Evolutionary conservation across 2,888 invertebrate species (phyloP).

Genomic region (Brachynemurus nebulosus): DNA sequence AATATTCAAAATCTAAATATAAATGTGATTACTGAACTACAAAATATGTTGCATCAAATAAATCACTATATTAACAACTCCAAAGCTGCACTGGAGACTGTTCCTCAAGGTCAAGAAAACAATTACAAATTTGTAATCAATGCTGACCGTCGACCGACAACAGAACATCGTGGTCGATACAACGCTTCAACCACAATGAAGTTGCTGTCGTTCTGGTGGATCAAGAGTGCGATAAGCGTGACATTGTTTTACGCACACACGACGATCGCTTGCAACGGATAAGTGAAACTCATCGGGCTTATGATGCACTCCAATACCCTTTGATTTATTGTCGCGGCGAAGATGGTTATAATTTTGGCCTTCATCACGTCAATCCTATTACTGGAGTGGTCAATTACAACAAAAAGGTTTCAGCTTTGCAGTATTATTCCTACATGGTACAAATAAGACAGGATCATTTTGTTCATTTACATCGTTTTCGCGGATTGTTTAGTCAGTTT

Average conservation of each 20-base stretch:
- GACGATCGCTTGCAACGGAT: conserved; percentile 10
- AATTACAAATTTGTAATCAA: conserved; percentile 4
- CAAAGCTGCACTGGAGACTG: conserved; percentile 1
- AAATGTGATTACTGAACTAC: background rate
- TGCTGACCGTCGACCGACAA: conserved; percentile 11
- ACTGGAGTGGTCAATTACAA: conserved; percentile 10
- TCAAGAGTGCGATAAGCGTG: conserved; percentile 13
- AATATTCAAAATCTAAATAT: background rate
- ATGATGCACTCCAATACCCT: conserved; percentile 26
- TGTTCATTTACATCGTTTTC: conserved; percentile 9
- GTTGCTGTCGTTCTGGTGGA: conserved; percentile 20
- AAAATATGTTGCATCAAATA: conserved; percentile 1
- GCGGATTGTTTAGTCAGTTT: background rate
- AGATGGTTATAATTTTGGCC: conserved; percentile 14
- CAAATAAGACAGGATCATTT: conserved; percentile 16
- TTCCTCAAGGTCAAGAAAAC: background rate
- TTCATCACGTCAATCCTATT: conserved; percentile 10
- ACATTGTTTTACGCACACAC: conserved; percentile 16
- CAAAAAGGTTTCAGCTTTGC: conserved; percentile 15
- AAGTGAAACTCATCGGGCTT: conserved; percentile 19
- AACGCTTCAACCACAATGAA: conserved; percentile 19
- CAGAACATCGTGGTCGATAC: conserved; percentile 14
- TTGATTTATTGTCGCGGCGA: conserved; percentile 9
- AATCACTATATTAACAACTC: conserved; percentile 1
- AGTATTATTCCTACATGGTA: conserved; percentile 13